Evolutionary conservation across 2,888 invertebrate genomes (phyloP).

Genomic region (Eucera pruinosa): DNA sequence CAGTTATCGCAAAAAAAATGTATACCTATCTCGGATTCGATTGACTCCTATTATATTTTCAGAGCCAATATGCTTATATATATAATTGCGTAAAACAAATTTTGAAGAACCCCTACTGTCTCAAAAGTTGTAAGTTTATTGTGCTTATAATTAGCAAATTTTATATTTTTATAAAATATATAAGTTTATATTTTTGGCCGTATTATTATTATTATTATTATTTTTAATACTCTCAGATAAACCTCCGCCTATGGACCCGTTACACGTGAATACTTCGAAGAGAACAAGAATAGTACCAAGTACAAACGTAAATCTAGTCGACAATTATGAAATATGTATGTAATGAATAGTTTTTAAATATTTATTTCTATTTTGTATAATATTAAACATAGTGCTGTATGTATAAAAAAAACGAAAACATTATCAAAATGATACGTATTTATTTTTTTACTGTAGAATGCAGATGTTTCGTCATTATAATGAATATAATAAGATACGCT

Average conservation of each 20-base stretch:
- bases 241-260: constrained; percentile 78
- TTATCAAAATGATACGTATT: constrained; percentile 68
- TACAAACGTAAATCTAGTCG: constrained; percentile 76
- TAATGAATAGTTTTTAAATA: constrained; percentile 20
- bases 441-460: constrained; percentile 73
- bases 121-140: constrained; percentile 80
- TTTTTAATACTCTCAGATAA: constrained; percentile 72
- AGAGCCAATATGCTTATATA: constrained; percentile 86
- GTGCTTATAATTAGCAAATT: not conserved
- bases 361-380: constrained; percentile 29
- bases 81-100: constrained; percentile 85
- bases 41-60: constrained; percentile 71
- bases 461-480: constrained; percentile 73
- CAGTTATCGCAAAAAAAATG: no score
- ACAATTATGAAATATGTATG: constrained; percentile 64
- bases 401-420: constrained; percentile 53
- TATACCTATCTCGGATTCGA: no score
- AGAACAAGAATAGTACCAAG: constrained; percentile 71
- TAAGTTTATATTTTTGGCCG: constrained; percentile 12
- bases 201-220: not conserved
- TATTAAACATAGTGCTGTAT: constrained; percentile 25
- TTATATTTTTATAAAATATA: not conserved
- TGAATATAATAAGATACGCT: constrained; percentile 38
- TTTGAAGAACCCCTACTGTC: constrained; percentile 81
- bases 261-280: constrained; percentile 70